These are phyloP conservation scores for cat (Felis catus) DNA, from an alignment of 2,113 vertebrate genomes.

Conservation along the genomic window F.catus_Fca126_mat1.0 CM031412.1:177740501-177741000, in stretches of 20 bases:
- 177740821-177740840: not conserved
- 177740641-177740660: not conserved
- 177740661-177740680: too few species aligned
- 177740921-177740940: not conserved
- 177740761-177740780: fast-evolving
- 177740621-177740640: not conserved
- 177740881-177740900: not conserved
- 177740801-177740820: not conserved
- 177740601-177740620: not conserved
- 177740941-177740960: fast-evolving
- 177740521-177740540: conserved; percentile 3
- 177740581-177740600: not conserved
- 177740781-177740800: fast-evolving
- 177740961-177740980: not conserved
- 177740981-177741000: too few species aligned
- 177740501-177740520: conserved; percentile 13
- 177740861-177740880: not conserved
- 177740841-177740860: not conserved
- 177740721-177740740: too few species aligned
- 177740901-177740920: too few species aligned
- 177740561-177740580: not conserved
- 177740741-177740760: not conserved
- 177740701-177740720: not conserved
- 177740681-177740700: fast-evolving
- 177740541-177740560: not conserved